Percentiles rank a stretch among this genome's conserved stretches.
Evolutionary conservation across 1,140 invertebrate species (phyloP).

Genomic region (Sweltsa coloradensis): DNA sequence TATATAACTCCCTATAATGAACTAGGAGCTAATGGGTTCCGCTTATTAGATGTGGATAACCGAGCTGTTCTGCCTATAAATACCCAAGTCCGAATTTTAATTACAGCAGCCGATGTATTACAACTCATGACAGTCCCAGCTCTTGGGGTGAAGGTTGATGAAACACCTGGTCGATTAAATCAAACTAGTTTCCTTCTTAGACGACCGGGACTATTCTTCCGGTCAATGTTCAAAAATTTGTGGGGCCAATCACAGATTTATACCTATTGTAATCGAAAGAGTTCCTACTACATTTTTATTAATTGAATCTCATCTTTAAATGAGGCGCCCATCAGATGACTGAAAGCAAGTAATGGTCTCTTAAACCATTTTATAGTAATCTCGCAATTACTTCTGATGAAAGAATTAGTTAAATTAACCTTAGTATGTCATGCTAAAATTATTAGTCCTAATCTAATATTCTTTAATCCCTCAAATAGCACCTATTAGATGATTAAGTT

Average conservation of each 20-base stretch:
- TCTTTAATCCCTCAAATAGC: no score
- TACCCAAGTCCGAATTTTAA: constrained; percentile 40
- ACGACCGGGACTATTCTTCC: constrained; percentile 43
- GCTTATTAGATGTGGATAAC: constrained; percentile 51
- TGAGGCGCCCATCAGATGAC: no score
- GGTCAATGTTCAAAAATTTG: constrained; percentile 72
- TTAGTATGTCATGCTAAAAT: no score
- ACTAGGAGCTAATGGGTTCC: constrained; percentile 31
- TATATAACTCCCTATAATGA: constrained; percentile 45
- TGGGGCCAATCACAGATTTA: constrained; percentile 62
- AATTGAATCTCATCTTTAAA: no score
- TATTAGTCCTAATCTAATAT: no score
- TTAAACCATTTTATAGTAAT: no score
- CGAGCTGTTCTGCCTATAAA: constrained; percentile 40
- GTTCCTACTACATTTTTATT: no score
- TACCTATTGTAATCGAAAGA: constrained; percentile 59
- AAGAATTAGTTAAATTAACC: no score
- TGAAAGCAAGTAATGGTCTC: no score
- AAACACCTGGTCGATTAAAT: constrained; percentile 51
- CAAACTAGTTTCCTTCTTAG: constrained; percentile 41
- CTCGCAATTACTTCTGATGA: no score
- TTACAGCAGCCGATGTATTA: constrained; percentile 49
- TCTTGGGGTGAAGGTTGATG: constrained; percentile 50
- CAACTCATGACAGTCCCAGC: constrained; percentile 51
- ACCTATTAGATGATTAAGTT: no score